These are phyloP conservation scores for Anthophora plumipes DNA, from an alignment of 2,888 invertebrate genomes.

Conservation along the genomic window DNA sequence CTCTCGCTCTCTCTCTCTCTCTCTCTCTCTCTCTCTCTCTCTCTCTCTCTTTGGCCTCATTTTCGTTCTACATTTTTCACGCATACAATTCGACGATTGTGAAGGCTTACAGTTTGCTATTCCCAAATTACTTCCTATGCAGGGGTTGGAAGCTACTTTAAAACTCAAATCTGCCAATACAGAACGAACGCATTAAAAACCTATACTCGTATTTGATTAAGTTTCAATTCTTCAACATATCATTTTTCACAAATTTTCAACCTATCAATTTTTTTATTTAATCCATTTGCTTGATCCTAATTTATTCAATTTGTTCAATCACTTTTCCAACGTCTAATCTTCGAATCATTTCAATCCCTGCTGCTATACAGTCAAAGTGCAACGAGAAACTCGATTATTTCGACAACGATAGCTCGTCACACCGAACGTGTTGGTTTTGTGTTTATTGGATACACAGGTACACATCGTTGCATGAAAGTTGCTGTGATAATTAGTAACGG, in stretches of 20 bases:
- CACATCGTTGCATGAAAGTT: background rate
- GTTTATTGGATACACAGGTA: background rate
- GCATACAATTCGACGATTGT: conserved; percentile 5
- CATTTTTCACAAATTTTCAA: no score
- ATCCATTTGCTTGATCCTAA: no score
- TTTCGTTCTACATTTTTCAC: conserved; percentile 27
- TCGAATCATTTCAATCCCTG: no score
- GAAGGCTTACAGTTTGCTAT: conserved; percentile 5
- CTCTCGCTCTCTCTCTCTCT: background rate
- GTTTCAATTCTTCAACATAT: no score
- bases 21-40: background rate
- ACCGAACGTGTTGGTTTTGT: background rate
- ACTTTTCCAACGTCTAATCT: no score
- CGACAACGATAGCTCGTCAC: background rate
- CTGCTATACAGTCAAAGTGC: background rate
- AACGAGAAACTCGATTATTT: background rate
- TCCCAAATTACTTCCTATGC: background rate
- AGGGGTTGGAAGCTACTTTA: no score
- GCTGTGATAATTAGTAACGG: background rate
- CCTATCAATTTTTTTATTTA: no score
- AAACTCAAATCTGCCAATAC: no score
- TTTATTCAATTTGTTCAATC: no score
- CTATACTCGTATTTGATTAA: no score
- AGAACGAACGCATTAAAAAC: no score
- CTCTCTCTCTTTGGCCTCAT: conserved; percentile 12